Evolutionary conservation across 1,140 invertebrate species (phyloP).

Genomic region (Artemia franciscana): DNA sequence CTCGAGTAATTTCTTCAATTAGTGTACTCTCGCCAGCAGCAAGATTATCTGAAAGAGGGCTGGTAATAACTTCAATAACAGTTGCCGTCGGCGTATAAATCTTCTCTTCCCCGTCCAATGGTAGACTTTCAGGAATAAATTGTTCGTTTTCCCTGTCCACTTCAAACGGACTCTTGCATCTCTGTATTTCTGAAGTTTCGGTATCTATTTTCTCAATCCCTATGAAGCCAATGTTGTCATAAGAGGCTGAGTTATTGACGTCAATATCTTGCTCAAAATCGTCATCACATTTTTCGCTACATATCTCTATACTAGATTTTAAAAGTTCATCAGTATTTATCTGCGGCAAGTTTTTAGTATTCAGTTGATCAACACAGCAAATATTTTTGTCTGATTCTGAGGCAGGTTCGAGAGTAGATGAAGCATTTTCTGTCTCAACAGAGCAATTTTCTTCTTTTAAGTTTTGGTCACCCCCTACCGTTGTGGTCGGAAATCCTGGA

Average conservation of each 20-base stretch:
- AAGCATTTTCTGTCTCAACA: too few relatives aligned
- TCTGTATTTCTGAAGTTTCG: neutral
- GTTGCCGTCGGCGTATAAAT: slow-evolving; percentile 2
- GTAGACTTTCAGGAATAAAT: slow-evolving; percentile 5
- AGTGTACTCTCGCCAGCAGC: neutral
- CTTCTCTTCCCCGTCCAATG: neutral
- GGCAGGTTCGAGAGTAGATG: too few relatives aligned
- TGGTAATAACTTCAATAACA: neutral
- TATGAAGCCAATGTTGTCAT: slow-evolving; percentile 7
- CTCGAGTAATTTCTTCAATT: slow-evolving; percentile 9
- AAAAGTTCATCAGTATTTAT: too few relatives aligned
- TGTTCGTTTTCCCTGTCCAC: neutral
- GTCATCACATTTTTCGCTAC: too few relatives aligned
- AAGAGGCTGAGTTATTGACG: slow-evolving; percentile 1
- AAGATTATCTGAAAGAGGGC: neutral
- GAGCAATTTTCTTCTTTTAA: too few relatives aligned
- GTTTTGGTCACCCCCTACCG: too few relatives aligned
- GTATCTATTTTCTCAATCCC: slow-evolving; percentile 8
- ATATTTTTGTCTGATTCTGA: too few relatives aligned
- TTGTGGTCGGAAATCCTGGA: too few relatives aligned
- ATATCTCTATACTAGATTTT: too few relatives aligned
- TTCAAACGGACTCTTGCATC: slow-evolving; percentile 7
- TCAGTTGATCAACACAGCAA: too few relatives aligned
- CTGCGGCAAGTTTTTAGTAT: too few relatives aligned
- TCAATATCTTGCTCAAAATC: neutral